Conservation (phyloP, 2,113 vertebrate species). For the Panthera tigris region DNA sequence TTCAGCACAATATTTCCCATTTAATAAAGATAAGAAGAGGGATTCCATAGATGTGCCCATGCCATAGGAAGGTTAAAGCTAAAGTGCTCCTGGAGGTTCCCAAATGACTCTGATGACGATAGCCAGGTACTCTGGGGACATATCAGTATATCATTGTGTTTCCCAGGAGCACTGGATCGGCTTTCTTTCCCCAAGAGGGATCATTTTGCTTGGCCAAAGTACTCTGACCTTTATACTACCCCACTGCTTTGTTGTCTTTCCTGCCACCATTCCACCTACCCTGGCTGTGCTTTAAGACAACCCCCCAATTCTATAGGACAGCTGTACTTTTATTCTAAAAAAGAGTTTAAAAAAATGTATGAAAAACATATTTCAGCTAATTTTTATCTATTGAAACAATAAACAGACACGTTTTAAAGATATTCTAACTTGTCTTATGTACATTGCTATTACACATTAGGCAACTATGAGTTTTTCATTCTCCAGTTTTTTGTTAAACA, state of each 20-base stretch:
- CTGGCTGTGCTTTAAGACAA: background rate
- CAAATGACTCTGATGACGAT: background rate
- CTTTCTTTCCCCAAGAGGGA: background rate
- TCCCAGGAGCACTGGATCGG: background rate
- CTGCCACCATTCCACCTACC: background rate
- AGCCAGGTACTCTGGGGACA: background rate
- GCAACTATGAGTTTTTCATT: background rate
- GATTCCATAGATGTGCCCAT: background rate
- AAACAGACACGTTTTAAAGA: background rate
- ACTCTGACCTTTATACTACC: background rate
- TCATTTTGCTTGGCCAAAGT: background rate
- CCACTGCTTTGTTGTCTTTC: background rate
- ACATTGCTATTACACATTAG: background rate
- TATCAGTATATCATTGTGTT: background rate
- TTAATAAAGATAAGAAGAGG: slow-evolving; percentile 11
- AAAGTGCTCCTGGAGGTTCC: background rate
- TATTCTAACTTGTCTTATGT: background rate
- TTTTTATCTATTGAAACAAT: background rate
- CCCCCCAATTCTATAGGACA: background rate
- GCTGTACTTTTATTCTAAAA: background rate
- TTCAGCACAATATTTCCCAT: background rate
- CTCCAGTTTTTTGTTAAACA: background rate
- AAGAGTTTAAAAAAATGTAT: background rate
- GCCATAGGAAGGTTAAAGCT: background rate
- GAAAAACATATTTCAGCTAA: background rate